phyloP scores from a whole-genome alignment of 1,140 invertebrate genomes.

The Cydia pomonella region DNA sequence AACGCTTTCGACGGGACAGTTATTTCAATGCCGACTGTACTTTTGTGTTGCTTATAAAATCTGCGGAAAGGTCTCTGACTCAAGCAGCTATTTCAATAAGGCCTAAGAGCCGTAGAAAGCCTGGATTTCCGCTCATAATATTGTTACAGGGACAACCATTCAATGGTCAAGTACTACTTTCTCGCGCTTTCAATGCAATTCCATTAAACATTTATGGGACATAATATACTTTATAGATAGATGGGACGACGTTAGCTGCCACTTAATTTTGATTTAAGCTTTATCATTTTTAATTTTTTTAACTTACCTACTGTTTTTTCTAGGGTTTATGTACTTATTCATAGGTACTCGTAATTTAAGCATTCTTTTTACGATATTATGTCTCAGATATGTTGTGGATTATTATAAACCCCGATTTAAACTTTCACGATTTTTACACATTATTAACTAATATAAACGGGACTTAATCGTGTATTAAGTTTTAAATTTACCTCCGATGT shows the following conservation, averaged over 20 bases:
- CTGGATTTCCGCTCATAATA: background rate
- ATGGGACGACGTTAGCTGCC: background rate
- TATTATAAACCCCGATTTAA: too few relatives aligned
- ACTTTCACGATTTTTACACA: too few relatives aligned
- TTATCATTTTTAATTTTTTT: too few relatives aligned
- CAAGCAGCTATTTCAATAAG: background rate
- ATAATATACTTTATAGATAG: background rate
- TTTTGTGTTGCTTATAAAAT: background rate
- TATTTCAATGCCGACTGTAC: background rate
- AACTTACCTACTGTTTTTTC: too few relatives aligned
- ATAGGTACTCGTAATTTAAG: too few relatives aligned
- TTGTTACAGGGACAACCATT: background rate
- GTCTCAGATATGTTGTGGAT: too few relatives aligned
- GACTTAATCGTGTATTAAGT: too few relatives aligned
- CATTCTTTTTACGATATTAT: too few relatives aligned
- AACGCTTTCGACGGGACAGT: background rate
- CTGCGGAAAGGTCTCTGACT: background rate
- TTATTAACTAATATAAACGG: too few relatives aligned
- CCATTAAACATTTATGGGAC: background rate
- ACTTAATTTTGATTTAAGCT: too few relatives aligned
- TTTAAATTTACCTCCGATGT: too few relatives aligned
- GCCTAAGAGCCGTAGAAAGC: background rate
- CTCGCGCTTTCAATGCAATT: slow-evolving; percentile 1
- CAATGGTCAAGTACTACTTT: slow-evolving; percentile 14
- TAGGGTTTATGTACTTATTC: too few relatives aligned